A percentile compares a stretch with the other conserved stretches of the same genome.
Evolutionary conservation across 2,113 vertebrate genomes (phyloP).

Genomic region (Sceloporus tristichus): DNA sequence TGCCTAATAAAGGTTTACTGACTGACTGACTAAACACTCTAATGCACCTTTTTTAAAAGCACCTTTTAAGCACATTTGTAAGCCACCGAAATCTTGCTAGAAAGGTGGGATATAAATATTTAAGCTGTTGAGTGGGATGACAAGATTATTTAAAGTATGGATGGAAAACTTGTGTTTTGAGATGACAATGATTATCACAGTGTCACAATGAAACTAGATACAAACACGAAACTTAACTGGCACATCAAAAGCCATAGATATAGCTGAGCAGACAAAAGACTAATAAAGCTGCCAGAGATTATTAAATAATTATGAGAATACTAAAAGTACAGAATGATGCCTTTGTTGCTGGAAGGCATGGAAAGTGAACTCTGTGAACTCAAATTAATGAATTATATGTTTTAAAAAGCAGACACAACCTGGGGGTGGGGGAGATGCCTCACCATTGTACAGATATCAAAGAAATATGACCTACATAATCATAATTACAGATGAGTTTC

Average conservation of each 20-base stretch:
- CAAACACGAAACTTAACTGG: neutral
- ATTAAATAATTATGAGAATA: neutral
- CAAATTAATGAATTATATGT: neutral
- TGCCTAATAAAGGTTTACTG: no score
- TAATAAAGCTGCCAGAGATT: conserved; percentile 12
- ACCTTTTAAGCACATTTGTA: neutral
- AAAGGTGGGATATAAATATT: neutral
- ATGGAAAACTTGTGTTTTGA: neutral
- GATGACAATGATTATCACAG: neutral
- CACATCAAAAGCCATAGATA: neutral
- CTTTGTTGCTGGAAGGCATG: conserved; percentile 4
- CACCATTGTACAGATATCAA: neutral
- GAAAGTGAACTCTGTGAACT: neutral
- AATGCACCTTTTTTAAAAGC: neutral
- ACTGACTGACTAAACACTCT: no score
- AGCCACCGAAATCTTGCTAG: neutral
- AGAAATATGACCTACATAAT: neutral
- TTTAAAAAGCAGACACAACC: neutral
- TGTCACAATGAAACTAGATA: neutral
- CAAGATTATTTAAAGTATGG: neutral
- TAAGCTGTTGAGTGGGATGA: neutral
- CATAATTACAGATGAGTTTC: conserved; percentile 11
- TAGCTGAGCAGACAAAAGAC: neutral
- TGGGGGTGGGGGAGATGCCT: neutral
- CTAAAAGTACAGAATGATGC: neutral